Conservation (phyloP, 2,113 vertebrate species). For the Nanger granti region DNA sequence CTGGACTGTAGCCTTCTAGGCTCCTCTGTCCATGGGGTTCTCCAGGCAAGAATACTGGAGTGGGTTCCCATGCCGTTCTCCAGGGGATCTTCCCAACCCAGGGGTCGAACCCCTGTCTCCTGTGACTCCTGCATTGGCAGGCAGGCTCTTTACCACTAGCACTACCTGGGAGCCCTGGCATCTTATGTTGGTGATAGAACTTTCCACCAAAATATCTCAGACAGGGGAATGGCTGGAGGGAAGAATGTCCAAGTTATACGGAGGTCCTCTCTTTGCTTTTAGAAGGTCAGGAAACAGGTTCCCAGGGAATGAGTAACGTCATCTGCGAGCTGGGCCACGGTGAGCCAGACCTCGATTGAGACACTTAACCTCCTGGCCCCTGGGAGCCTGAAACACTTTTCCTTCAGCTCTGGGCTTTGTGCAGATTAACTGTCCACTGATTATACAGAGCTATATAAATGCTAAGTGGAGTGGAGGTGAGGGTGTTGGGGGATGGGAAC, state of each 20-base stretch:
- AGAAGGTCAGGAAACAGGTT: neutral
- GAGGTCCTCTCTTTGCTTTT: neutral
- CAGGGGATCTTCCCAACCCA: neutral
- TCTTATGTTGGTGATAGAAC: neutral
- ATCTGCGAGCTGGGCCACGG: neutral
- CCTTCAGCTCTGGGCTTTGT: neutral
- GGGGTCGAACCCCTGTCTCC: neutral
- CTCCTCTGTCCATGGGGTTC: neutral
- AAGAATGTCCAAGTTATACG: neutral
- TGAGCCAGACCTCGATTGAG: conserved; percentile 30
- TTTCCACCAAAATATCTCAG: neutral
- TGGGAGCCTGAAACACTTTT: neutral
- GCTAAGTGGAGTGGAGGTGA: conserved; percentile 1
- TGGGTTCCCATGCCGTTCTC: neutral
- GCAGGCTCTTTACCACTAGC: neutral
- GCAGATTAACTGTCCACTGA: conserved; percentile 33
- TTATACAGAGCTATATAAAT: conserved; percentile 45
- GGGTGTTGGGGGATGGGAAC: neutral
- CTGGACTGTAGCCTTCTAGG: neutral
- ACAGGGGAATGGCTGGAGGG: neutral
- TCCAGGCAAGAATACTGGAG: neutral
- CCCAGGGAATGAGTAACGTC: neutral
- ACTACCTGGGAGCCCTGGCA: neutral
- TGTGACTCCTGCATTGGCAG: neutral
- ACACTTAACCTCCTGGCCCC: conserved; percentile 37